A percentile compares a stretch with the other conserved stretches of the same genome.
These are phyloP conservation scores for Styela clava DNA, from an alignment of 23 tunicate species.

Conservation along the genomic window DNA sequence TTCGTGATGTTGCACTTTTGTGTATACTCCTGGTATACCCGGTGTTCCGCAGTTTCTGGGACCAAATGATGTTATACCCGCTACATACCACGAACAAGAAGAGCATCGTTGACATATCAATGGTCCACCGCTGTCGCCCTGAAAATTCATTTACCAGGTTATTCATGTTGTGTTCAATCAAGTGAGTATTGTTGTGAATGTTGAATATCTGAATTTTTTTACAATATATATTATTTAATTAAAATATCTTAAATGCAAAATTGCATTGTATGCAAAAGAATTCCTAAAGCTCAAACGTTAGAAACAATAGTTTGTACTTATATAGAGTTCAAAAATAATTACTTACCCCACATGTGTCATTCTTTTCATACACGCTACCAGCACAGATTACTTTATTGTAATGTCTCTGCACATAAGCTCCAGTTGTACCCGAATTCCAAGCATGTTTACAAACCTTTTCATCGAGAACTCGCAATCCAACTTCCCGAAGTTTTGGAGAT, in stretches of 20 bases:
- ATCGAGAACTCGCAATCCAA: neutral
- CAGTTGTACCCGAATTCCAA: neutral
- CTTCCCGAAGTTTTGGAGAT: neutral
- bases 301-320: too few species aligned
- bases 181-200: too few species aligned
- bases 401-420: neutral
- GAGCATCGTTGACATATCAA: conserved; percentile 48
- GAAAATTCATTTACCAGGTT: neutral
- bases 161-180: neutral
- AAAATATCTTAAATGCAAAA: too few species aligned
- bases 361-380: conserved; percentile 1
- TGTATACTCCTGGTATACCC: conserved; percentile 48
- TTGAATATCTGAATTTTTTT: too few species aligned
- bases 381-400: conserved; percentile 1
- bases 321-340: too few species aligned
- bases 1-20: conserved; percentile 28
- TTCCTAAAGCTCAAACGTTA: too few species aligned
- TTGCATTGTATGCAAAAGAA: too few species aligned
- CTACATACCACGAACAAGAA: conserved; percentile 38
- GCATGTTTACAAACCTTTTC: conserved; percentile 6
- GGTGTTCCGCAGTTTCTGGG: conserved; percentile 31
- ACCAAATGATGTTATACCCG: conserved; percentile 50
- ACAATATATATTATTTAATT: too few species aligned
- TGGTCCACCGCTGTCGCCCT: conserved; percentile 69
- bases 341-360: conserved; percentile 6